A percentile compares a stretch with the other conserved stretches of the same genome.
phyloP scores from a whole-genome alignment of 37 sponge, comb jelly and placozoan species.

The Mnemiopsis leidyi region DNA sequence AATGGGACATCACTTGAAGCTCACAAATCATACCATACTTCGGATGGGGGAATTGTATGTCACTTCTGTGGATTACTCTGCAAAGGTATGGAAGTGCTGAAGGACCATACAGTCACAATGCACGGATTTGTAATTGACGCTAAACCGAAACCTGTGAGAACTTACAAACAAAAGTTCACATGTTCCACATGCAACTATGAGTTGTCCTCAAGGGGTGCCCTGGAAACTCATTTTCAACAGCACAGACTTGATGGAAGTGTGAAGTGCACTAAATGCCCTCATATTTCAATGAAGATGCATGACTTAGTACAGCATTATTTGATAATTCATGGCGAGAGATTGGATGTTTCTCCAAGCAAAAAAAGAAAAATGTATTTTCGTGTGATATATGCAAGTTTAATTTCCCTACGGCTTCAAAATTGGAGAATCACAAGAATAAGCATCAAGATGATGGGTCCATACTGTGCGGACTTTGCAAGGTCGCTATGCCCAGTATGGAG shows the following conservation, averaged over 20 bases:
- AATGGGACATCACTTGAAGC: not conserved
- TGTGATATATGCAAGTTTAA: not conserved
- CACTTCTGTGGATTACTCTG: not conserved
- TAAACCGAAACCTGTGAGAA: not conserved
- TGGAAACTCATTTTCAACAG: not conserved
- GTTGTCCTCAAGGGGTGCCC: not conserved
- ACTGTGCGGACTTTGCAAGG: not conserved
- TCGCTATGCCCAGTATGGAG: not conserved
- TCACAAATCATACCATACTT: not conserved
- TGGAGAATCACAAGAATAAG: not conserved
- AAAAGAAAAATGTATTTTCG: not conserved
- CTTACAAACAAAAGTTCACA: not conserved
- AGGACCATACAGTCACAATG: not conserved
- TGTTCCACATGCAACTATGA: conserved; percentile 3
- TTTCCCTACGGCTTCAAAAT: not conserved
- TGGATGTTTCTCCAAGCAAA: not conserved
- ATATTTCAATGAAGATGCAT: not conserved
- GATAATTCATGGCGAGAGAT: not conserved
- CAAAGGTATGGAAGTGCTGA: not conserved
- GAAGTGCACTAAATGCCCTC: not conserved
- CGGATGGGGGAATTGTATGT: not conserved
- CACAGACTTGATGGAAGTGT: conserved; percentile 38
- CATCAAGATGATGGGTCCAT: conserved; percentile 19
- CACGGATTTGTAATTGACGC: conserved; percentile 14
- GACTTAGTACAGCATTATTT: not conserved